Base-by-base conservation (phyloP, 1,140 invertebrate species). In the Drosophila nannoptera region DNA sequence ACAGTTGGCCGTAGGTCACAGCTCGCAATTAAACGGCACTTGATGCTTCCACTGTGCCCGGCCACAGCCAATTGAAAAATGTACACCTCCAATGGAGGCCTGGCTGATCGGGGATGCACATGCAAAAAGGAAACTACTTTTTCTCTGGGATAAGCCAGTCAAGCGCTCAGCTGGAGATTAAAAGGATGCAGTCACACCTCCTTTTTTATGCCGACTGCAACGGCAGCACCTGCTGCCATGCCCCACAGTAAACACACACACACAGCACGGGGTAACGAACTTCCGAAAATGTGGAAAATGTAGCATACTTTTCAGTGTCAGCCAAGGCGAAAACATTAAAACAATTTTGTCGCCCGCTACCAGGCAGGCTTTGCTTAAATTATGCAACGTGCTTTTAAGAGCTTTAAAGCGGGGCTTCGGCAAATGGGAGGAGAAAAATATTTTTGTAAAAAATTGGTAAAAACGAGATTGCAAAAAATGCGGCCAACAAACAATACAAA, bases 351-450 rank as follows among this genome's bases (percentile, higher is more conserved):
- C 49, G n/a, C 31, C 5, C 53, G 50, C 45, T 45, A 29, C 14
- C 55, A 36, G 11, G 29, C 5, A 29, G 42, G n/a, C 60, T n/a
- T 8, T 54, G 69, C 65, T 71, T 84, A 80, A 84, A 84, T 84
- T 84, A 84, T 84, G 80, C 81, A 84, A 77, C 81, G 86, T 80
- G 80, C 80, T 84, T 80, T 84, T 80, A 84, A 82, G 73, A 45
- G 75, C 46, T 46, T 52, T 52, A 52, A 52, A 52, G 12, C 49
- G 16, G 6, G 49, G n/a, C 49, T 14, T 35, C 49, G 14, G 54
- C 46, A 43, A 68, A 65, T 12, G 43, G 46, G 36, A 59, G 43
- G 62, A 38, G 11, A 3, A 36, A 55, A 71, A 22, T 22, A 22
- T 22, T 22, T 22, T 22, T 22, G 22, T 22, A 22, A 22, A 22